phyloP scores from a whole-genome alignment of 2,113 vertebrate species.

The Neogobius melanostomus region DNA sequence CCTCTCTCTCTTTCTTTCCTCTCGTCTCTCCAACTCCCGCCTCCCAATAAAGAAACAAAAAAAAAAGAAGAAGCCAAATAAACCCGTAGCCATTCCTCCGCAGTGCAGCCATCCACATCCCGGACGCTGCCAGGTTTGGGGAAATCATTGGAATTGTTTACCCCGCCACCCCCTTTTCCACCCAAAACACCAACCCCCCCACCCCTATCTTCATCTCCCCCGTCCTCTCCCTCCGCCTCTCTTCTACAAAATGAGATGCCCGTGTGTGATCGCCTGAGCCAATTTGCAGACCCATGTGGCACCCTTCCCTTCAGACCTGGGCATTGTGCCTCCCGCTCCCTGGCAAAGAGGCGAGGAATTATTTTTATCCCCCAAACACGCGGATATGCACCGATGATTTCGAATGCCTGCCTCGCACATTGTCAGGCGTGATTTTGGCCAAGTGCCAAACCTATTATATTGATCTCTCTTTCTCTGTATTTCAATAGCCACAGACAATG shows the following conservation, averaged over 20 bases:
- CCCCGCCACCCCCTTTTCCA: conserved; percentile 16
- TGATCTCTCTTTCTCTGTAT: conserved; percentile 81
- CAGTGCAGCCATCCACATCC: conserved; percentile 76
- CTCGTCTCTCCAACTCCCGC: conserved; percentile 38
- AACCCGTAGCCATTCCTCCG: conserved; percentile 70
- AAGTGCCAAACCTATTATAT: conserved; percentile 82
- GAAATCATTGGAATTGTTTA: conserved; percentile 75
- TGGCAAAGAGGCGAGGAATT: conserved; percentile 80
- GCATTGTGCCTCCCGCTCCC: conserved; percentile 77
- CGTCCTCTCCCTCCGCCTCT: conserved; percentile 43
- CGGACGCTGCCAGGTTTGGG: conserved; percentile 73
- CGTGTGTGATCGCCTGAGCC: conserved; percentile 80
- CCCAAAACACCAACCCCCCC: conserved; percentile 15
- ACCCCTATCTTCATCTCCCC: conserved; percentile 46
- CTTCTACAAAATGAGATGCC: conserved; percentile 77
- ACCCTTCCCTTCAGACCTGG: conserved; percentile 81
- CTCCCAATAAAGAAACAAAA: conserved; percentile 72
- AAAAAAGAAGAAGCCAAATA: conserved; percentile 64
- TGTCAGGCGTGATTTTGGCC: conserved; percentile 79
- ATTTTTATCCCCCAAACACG: conserved; percentile 79
- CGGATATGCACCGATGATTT: conserved; percentile 79
- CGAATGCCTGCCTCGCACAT: conserved; percentile 78
- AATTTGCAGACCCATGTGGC: conserved; percentile 82
- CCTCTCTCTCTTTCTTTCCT: conserved; percentile 14
- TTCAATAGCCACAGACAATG: conserved; percentile 80